Percentiles rank a stretch among this genome's conserved stretches.
Conservation (phyloP, 2,113 vertebrate species). For the Cynocephalus volans region DNA sequence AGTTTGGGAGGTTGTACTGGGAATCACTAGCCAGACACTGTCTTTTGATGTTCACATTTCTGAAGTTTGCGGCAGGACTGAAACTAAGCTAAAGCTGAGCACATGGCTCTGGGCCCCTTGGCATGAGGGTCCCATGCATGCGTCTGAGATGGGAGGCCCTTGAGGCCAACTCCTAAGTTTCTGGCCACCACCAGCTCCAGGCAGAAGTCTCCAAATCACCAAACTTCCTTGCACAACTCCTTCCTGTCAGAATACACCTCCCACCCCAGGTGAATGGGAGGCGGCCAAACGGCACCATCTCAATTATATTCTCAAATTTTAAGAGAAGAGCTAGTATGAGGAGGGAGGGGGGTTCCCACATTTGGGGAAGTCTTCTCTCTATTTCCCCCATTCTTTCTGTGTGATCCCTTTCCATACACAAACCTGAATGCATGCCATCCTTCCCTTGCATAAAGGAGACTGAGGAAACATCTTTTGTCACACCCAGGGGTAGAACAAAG, state of each 20-base stretch:
- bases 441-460: accelerated
- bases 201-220: neutral
- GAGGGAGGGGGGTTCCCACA: no score
- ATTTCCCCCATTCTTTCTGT: neutral
- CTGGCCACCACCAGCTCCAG: neutral
- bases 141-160: neutral
- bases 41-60: neutral
- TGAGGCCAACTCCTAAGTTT: neutral
- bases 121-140: no score
- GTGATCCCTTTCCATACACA: neutral
- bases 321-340: neutral
- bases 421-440: neutral
- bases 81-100: no score
- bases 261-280: no score
- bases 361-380: neutral
- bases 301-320: neutral
- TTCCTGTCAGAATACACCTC: neutral
- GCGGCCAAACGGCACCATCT: no score
- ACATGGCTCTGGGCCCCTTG: neutral
- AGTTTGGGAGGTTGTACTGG: accelerated
- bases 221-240: neutral
- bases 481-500: neutral
- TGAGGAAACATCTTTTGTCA: neutral
- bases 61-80: neutral
- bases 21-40: neutral